Evolutionary conservation across 2,797 vertebrate species (phyloP).

Genomic region (Benthosema pterotum): DNA sequence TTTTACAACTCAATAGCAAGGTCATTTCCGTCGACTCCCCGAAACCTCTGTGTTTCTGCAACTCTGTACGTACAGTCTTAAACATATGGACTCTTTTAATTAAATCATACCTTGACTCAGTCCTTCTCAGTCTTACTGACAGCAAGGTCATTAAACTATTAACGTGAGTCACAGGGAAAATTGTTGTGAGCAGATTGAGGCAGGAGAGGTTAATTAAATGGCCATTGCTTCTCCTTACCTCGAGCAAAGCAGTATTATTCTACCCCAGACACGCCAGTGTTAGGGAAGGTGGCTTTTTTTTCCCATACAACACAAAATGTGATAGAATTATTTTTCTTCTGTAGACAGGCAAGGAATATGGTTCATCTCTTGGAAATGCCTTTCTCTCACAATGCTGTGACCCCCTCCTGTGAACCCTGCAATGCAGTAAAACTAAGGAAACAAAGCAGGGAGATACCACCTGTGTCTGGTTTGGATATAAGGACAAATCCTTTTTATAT

Average conservation of each 20-base stretch:
- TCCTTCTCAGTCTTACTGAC: constrained; percentile 81
- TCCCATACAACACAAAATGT: constrained; percentile 43
- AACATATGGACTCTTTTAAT: constrained; percentile 81
- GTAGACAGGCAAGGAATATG: constrained; percentile 36
- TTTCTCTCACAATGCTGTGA: constrained; percentile 55
- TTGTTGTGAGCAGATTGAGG: constrained; percentile 80
- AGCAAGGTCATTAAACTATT: constrained; percentile 85
- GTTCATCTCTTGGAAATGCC: constrained; percentile 50
- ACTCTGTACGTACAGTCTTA: constrained; percentile 65
- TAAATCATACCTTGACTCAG: constrained; percentile 83
- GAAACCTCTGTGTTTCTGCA: constrained; percentile 60
- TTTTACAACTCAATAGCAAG: constrained; percentile 68
- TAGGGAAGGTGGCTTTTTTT: constrained; percentile 64
- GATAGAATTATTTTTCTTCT: constrained; percentile 35
- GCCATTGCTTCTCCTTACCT: constrained; percentile 78
- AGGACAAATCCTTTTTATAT: constrained; percentile 58
- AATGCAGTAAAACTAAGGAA: constrained; percentile 63
- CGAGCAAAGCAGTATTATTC: constrained; percentile 78
- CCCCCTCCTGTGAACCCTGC: constrained; percentile 61
- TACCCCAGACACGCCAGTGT: constrained; percentile 62
- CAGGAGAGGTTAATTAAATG: constrained; percentile 85
- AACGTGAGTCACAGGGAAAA: constrained; percentile 80
- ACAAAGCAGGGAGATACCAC: constrained; percentile 57
- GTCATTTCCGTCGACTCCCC: constrained; percentile 62
- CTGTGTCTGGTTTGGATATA: constrained; percentile 50